phyloP scores from a whole-genome alignment of 2,797 vertebrate species.

The Centroberyx gerrardi region DNA sequence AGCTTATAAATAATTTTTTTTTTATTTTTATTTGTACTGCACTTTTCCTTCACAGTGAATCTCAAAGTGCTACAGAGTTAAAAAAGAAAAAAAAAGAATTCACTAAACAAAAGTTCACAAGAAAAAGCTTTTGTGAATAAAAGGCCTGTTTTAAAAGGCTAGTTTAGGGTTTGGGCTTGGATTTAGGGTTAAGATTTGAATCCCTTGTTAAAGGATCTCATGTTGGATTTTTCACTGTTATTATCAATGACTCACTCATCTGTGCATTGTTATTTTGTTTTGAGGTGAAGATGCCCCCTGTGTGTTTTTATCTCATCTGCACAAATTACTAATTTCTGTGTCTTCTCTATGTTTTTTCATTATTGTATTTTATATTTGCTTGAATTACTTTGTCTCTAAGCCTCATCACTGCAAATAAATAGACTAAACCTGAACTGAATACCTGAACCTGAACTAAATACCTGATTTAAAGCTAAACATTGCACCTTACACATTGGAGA shows the following conservation, averaged over 20 bases:
- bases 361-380: background rate
- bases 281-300: slow-evolving; percentile 12
- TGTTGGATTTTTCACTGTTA: slow-evolving; percentile 22
- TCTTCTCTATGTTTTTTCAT: slow-evolving; percentile 1
- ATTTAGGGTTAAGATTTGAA: too few relatives aligned
- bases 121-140: too few relatives aligned
- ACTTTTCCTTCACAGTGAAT: too few relatives aligned
- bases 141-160: too few relatives aligned
- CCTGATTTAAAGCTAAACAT: slow-evolving; percentile 5
- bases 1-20: too few relatives aligned
- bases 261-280: slow-evolving; percentile 14
- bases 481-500: background rate
- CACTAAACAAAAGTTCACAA: too few relatives aligned
- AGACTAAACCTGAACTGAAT: background rate
- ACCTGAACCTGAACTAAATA: background rate
- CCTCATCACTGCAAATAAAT: background rate
- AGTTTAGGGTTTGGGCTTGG: too few relatives aligned
- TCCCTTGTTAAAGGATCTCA: background rate
- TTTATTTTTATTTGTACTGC: too few relatives aligned
- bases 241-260: slow-evolving; percentile 37
- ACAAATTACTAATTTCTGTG: slow-evolving; percentile 34
- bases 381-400: too few relatives aligned
- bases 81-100: too few relatives aligned
- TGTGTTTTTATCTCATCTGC: slow-evolving; percentile 38
- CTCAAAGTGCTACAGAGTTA: too few relatives aligned